Evolutionary conservation across 2,888 invertebrate genomes (phyloP), one percentile per base, ranked within the genome.

Genomic region (Mactromeris polynyma): DNA sequence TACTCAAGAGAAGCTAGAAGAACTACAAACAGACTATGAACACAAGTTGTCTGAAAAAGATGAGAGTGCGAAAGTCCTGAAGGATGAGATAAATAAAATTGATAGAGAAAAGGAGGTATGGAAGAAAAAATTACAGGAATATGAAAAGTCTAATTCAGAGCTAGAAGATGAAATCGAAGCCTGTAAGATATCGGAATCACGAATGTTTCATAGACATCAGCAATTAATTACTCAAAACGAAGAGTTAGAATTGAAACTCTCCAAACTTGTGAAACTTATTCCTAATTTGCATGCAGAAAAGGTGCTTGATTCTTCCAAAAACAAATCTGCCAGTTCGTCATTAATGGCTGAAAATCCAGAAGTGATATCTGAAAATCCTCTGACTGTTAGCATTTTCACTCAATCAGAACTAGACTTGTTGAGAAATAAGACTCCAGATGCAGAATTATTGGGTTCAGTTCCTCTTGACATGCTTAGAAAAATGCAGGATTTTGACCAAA

Each of bases 1-100:
- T 7, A 93, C 94, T 42, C 93, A 94, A 81, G 92, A 94, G 73
- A 95, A 93, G 90, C 86, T 94, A 11, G 92, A 94, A 81, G 94
- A 94, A 38, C 89, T 94, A n/a, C 94, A 95, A 87, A 90, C 93
- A 46, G 94, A 95, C 51, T 94, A 94, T 93, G 94, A 94, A 90
- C 69, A 85, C 36, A 90, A 92, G 42, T 83, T 93, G 17, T 86
- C 91, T 31, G 90, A 87, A 36, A 89, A 89, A 87, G 91, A 90
- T 82, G 87, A 91, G 54, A 86, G 81, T 82, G 87, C 90, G 73
- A 91, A 91, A 36, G 42, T 88, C 21, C 36, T 91, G 1, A 88
- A 91, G 77, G 92, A 91, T 42, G 90, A 92, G 81, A 51, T 93
- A 21, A 85, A 90, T 26, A 93, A 93, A 83, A 31, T 88, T 33